Conservation (phyloP, 2,888 invertebrate genomes). For the Disparrhopalites patrizii region DNA sequence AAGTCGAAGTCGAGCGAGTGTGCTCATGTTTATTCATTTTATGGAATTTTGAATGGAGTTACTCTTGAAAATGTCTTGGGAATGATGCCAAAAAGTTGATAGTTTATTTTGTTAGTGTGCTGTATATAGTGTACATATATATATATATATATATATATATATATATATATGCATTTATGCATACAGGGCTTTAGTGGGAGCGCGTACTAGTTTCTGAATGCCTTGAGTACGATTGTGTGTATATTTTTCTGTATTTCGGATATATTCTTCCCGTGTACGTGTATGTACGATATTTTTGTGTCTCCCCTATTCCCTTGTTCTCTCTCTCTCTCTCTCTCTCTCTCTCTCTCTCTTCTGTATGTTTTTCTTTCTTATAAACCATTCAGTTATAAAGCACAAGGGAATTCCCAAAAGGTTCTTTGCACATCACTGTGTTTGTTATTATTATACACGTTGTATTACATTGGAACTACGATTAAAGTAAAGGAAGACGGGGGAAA, state of each 20-base stretch:
- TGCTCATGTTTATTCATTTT: constrained; percentile 5
- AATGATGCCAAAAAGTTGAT: neutral
- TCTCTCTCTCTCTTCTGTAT: too few species aligned
- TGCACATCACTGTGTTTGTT: neutral
- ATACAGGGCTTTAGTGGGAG: too few species aligned
- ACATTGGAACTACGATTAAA: neutral
- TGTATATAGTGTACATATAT: neutral
- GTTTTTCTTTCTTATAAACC: too few species aligned
- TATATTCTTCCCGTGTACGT: too few species aligned
- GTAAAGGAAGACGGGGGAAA: neutral
- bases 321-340: too few species aligned
- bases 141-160: neutral
- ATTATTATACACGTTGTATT: neutral
- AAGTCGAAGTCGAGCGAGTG: too few species aligned
- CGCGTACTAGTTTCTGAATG: too few species aligned
- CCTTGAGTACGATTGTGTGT: too few species aligned
- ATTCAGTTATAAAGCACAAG: too few species aligned
- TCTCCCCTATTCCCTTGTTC: too few species aligned
- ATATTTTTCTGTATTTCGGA: too few species aligned
- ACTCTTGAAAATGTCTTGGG: neutral
- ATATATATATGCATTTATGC: neutral
- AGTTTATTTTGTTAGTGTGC: neutral
- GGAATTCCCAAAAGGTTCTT: neutral
- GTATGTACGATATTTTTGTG: too few species aligned
- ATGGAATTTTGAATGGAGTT: constrained; percentile 1